Evolutionary conservation across 2,113 vertebrate species (phyloP).

Genomic region (Mustela nigripes): DNA sequence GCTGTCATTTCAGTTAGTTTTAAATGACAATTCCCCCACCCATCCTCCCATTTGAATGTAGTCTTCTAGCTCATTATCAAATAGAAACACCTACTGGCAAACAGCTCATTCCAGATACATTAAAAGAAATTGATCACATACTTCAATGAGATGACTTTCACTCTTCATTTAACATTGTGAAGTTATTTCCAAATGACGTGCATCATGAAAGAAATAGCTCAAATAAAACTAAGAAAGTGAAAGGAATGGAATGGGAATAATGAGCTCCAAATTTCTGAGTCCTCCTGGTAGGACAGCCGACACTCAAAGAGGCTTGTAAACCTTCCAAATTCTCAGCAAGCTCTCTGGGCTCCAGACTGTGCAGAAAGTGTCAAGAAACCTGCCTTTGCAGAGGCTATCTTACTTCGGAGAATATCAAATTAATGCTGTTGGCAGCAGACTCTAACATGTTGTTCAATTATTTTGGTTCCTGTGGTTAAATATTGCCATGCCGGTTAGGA

Average conservation of each 20-base stretch:
- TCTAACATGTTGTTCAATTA: slow-evolving; percentile 73
- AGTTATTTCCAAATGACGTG: not conserved
- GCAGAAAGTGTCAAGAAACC: not conserved
- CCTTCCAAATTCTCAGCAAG: slow-evolving; percentile 3
- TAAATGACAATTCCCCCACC: not conserved
- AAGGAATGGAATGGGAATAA: not conserved
- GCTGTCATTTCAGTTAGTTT: not conserved
- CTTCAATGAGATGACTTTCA: not conserved
- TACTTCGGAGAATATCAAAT: slow-evolving; percentile 48
- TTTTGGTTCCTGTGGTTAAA: slow-evolving; percentile 79
- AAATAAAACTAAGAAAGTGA: not conserved
- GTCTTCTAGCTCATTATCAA: not conserved
- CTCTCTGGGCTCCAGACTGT: not conserved
- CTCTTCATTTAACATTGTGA: not conserved
- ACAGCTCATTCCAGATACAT: not conserved
- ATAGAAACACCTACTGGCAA: not conserved
- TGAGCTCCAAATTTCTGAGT: not conserved
- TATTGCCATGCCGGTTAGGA: slow-evolving; percentile 60
- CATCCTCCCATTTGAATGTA: not conserved
- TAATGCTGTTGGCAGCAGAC: slow-evolving; percentile 57
- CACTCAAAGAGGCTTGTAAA: not conserved
- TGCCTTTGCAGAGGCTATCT: slow-evolving; percentile 51
- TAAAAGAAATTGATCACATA: not conserved
- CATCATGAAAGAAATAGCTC: not conserved
- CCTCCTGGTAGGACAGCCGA: not conserved